Evolutionary conservation across 1,140 invertebrate genomes (phyloP), one percentile per base, ranked within the genome.

Genomic region (Lordiphosa mommai): DNA sequence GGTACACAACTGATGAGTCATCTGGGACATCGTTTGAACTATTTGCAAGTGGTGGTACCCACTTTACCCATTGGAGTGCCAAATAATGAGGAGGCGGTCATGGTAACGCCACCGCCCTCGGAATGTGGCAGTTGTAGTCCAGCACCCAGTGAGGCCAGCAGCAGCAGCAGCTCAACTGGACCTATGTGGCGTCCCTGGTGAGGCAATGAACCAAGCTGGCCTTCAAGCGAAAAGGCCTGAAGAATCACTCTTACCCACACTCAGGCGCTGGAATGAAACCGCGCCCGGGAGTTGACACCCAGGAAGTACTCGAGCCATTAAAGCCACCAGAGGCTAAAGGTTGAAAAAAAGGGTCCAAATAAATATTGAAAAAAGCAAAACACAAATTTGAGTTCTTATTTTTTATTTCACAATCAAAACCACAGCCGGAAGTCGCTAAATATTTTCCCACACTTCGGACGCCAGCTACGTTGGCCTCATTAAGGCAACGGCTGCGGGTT

Each of bases 1-100:
- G 95, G 95, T n/a, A 95, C 95, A 17, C 94, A 95, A 72, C 91
- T 97, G 33, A 95, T 97, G 94, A 95, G 94, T 27, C 96, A 97
- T 85, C 91, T 97, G 46, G 95, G 95, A 13, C 93, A 95, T 89
- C 92, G 93, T 9, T 90, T 96, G 44, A 96, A 95, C 89, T 94
- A 88, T 33, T 51, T 88, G 61, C 87, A 88, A 73, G 87, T 88
- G 29, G 85, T 88, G 29, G 87, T 88, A 13, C 87, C 87, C 4
- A 82, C 79, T 0, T 51, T 77, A 32, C 84, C 74, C 37, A 85
- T 84, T 13, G 77, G 79, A 3, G 68, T 85, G 23, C 67, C 77
- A 0, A 38, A 72, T 0, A 57, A 79, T 8, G 68, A 77, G n/a
- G 63, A 53, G 50, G 71, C 57, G 12, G 51, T 50, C 1, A 14